Evolutionary conservation across 2,797 vertebrate species (phyloP).

Genomic region (Chiroxiphia lanceolata): DNA sequence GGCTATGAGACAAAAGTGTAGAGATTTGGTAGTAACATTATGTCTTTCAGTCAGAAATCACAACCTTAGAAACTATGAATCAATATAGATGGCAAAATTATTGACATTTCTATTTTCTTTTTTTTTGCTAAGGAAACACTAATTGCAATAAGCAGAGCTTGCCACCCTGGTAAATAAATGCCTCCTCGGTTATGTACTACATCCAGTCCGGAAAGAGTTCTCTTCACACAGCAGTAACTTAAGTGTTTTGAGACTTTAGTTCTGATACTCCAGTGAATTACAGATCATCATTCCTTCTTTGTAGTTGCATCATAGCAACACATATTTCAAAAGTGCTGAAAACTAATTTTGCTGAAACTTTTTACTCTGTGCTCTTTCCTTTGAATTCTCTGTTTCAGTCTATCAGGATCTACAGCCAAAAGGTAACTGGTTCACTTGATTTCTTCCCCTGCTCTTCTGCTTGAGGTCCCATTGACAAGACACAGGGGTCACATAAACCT

Average conservation of each 20-base stretch:
- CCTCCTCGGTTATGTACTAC: background rate
- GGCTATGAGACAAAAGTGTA: background rate
- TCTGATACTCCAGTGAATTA: background rate
- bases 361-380: background rate
- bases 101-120: background rate
- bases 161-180: background rate
- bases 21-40: background rate
- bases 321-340: background rate
- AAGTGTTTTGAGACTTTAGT: background rate
- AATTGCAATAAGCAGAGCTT: background rate
- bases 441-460: background rate
- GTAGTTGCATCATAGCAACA: background rate
- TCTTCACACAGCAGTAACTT: background rate
- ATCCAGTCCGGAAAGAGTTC: background rate
- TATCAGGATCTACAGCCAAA: background rate
- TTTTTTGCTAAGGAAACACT: background rate
- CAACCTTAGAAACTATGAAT: background rate
- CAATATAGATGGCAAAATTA: background rate
- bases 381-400: background rate
- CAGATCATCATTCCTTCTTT: background rate
- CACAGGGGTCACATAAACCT: background rate
- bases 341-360: background rate
- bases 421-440: background rate
- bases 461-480: background rate
- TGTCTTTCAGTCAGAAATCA: background rate